Evolutionary conservation across 2,888 invertebrate genomes (phyloP).

Genomic region (Papilio demoleus): DNA sequence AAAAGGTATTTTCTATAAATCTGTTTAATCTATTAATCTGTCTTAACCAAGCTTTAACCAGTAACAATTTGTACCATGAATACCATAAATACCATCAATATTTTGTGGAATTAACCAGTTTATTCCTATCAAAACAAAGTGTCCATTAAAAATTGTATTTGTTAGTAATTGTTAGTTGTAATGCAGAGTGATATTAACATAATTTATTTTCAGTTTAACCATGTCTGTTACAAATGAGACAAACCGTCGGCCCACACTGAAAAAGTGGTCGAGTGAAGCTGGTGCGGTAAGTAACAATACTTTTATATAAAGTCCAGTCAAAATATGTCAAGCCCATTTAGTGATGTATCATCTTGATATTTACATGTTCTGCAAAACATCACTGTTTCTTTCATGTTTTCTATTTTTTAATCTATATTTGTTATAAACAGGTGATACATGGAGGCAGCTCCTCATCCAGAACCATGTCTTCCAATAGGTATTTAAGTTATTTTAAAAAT

Average conservation of each 20-base stretch:
- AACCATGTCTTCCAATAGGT: background rate
- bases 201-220: background rate
- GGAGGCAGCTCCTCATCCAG: background rate
- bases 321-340: background rate
- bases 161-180: background rate
- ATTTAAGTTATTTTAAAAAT: no score
- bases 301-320: background rate
- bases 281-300: background rate
- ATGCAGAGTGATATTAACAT: background rate
- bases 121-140: no score
- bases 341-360: no score
- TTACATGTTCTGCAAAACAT: no score
- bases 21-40: background rate
- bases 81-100: no score
- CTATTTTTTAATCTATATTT: background rate
- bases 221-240: background rate
- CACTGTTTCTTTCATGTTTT: no score
- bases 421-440: background rate
- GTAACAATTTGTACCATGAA: no score
- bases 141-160: background rate
- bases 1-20: conserved; percentile 20
- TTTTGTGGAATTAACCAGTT: no score
- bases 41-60: no score
- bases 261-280: background rate
- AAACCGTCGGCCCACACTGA: background rate